Evolutionary conservation across 64 coral and sea anemone species (phyloP).

Genomic region (Astreopora myriophthalma): DNA sequence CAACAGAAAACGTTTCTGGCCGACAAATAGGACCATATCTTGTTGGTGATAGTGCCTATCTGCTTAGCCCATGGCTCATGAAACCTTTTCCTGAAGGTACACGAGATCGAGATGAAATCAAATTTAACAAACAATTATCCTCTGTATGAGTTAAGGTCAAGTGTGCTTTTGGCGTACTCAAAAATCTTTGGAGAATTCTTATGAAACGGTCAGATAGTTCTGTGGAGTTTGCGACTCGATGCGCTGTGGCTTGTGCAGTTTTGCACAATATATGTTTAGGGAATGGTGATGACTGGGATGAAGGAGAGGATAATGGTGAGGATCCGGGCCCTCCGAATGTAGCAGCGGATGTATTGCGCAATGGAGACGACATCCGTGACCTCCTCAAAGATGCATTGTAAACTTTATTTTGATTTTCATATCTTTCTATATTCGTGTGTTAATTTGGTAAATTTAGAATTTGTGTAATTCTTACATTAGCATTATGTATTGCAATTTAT

Average conservation of each 20-base stretch:
- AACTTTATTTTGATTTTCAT: neutral
- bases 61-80: neutral
- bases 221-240: neutral
- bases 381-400: neutral
- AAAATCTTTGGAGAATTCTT: neutral
- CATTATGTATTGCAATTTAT: neutral
- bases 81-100: constrained; percentile 43
- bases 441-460: neutral
- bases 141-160: neutral
- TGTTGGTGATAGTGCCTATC: constrained; percentile 32
- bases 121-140: constrained; percentile 30
- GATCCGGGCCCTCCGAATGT: neutral
- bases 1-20: neutral
- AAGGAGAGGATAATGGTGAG: neutral
- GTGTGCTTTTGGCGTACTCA: neutral
- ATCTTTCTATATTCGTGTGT: neutral
- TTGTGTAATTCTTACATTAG: neutral
- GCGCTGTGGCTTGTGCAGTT: neutral
- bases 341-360: neutral
- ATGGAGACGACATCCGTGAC: neutral
- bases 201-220: neutral
- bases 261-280: neutral
- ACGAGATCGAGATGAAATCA: constrained; percentile 36
- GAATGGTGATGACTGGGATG: neutral
- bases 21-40: constrained; percentile 39